Evolutionary conservation across 2,888 invertebrate genomes (phyloP), one percentile per base, ranked within the genome.

Genomic region (Bellardia bayeri): DNA sequence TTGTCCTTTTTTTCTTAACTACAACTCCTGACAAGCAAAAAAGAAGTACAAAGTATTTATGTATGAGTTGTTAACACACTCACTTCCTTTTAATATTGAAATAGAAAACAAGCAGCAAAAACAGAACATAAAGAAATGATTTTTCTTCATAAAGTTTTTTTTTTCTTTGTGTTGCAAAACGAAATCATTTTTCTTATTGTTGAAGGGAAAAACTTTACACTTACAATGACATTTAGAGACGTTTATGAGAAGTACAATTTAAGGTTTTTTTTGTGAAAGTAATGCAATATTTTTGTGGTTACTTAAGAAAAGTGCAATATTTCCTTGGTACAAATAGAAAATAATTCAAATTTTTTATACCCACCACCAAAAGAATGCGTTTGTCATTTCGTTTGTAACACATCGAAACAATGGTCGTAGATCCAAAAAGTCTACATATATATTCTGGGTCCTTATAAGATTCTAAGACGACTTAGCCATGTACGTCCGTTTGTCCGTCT

Each of bases 31-130:
- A 40, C 37, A 40, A 49, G 33, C 68, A 68, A 79, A 68, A 45
- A 58, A 49, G 13, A 69, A 23, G 40, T 51, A 16, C 30, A 11
- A 42, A 63, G 54, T 80, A 13, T 23, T 33, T 74, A 16, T 63
- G 76, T 68, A 74, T 81, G 63, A 76, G 71, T 78, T 84, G 78
- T 87, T 84, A 84, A 84, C 81, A 82, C 72, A 82, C 61, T 87
- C 78, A 37, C 61, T 69, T 82, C 42, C 16, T 87, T 71, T 51
- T 69, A 64, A 75, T 81, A 71, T 51, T 66, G 40, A 84, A 84
- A 37, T 30, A 14, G 58, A 75, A 68, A 58, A 23, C 37, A 37
- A 6, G 4, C 37, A 42, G 1, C 64, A 45, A 13, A 49, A 79
- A 51, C 8, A 14, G 14, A 69, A 45, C 23, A 45, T 54, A 54